These are phyloP conservation scores for Caenorhabditis sp. DNA, from an alignment of 2,888 invertebrate genomes.

Conservation along the genomic window DNA sequence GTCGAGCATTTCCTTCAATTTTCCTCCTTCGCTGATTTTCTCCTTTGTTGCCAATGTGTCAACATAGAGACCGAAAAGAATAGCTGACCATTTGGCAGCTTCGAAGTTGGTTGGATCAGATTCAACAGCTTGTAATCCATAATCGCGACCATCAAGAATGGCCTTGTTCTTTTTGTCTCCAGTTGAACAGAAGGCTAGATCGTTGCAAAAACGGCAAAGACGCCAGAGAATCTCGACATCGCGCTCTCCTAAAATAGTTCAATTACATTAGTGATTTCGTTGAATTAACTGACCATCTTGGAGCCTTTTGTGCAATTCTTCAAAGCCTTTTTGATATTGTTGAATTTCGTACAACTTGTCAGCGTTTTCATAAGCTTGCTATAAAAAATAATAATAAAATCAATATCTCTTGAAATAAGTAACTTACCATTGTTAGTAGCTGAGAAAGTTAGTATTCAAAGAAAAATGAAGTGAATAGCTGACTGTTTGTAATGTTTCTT, in stretches of 20 bases:
- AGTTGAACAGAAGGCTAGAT: constrained; percentile 26
- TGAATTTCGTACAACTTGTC: constrained; percentile 27
- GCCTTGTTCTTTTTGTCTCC: constrained; percentile 44
- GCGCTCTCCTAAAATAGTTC: constrained; percentile 11
- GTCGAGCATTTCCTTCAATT: constrained; percentile 66
- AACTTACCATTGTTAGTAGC: constrained; percentile 1
- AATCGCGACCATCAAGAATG: constrained; percentile 54
- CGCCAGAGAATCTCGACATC: constrained; percentile 42
- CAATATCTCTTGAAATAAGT: neutral
- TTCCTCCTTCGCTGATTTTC: constrained; percentile 63
- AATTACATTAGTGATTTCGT: neutral
- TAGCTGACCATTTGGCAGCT: constrained; percentile 64
- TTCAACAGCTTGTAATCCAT: constrained; percentile 32
- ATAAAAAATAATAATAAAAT: neutral
- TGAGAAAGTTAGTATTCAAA: neutral
- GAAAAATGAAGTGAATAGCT: neutral
- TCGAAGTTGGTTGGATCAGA: constrained; percentile 50
- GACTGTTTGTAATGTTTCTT: neutral
- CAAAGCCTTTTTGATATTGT: constrained; percentile 25
- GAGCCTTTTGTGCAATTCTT: constrained; percentile 16
- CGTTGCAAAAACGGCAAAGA: constrained; percentile 42
- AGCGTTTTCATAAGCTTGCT: constrained; percentile 26
- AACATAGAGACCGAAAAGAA: constrained; percentile 58
- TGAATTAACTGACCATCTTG: constrained; percentile 9
- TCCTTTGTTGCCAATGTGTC: constrained; percentile 66